phyloP scores from a whole-genome alignment of 2,113 vertebrate genomes.

The Strix uralensis region DNA sequence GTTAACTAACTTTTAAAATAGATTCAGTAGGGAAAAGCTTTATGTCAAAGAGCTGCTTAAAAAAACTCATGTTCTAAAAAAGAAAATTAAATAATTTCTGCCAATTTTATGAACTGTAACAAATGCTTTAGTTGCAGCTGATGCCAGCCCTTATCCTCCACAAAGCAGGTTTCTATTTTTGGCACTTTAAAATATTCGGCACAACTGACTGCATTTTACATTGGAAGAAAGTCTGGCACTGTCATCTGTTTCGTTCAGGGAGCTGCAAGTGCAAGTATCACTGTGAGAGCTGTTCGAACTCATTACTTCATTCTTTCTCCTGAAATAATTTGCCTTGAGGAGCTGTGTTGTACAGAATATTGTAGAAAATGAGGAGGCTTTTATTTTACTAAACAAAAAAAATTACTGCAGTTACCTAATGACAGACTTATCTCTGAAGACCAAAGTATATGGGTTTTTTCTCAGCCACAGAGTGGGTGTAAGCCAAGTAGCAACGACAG shows the following conservation, averaged over 20 bases:
- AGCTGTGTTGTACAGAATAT: background rate
- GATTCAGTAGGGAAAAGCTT: background rate
- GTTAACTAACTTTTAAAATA: conserved; percentile 7
- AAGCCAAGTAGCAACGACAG: background rate
- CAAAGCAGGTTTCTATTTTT: conserved; percentile 71
- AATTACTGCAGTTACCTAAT: background rate
- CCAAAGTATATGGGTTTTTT: background rate
- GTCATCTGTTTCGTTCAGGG: conserved; percentile 21
- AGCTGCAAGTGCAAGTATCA: background rate
- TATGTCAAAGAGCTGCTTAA: background rate
- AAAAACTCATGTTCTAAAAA: background rate
- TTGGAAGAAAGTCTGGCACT: conserved; percentile 29
- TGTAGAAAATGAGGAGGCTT: background rate
- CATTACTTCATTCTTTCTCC: background rate
- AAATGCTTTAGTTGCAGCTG: conserved; percentile 61
- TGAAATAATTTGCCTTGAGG: background rate
- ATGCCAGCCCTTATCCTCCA: conserved; percentile 54
- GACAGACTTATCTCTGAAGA: background rate
- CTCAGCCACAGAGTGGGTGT: background rate
- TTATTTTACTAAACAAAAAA: background rate
- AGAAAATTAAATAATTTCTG: conserved; percentile 33
- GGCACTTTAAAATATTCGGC: conserved; percentile 52
- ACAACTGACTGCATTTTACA: conserved; percentile 57
- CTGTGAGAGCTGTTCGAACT: background rate
- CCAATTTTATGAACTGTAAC: conserved; percentile 51